Evolutionary conservation across 1,140 invertebrate species (phyloP).

Genomic region (Rhagoletis pomonella): DNA sequence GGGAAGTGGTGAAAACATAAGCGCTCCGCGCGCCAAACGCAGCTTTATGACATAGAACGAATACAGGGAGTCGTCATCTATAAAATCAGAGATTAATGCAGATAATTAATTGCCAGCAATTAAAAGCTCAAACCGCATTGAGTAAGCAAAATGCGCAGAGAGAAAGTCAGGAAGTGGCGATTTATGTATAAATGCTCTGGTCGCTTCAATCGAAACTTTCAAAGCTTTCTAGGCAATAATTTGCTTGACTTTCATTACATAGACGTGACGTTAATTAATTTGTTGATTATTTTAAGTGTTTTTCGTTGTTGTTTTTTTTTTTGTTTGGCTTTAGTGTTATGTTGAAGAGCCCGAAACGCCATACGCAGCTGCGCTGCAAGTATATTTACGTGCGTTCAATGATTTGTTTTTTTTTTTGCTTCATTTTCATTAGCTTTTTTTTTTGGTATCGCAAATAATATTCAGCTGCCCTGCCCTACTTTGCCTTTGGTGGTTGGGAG

Average conservation of each 20-base stretch:
- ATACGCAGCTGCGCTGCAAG: neutral
- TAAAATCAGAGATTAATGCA: constrained; percentile 30
- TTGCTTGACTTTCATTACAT: constrained; percentile 37
- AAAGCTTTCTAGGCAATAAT: neutral
- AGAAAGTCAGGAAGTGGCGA: neutral
- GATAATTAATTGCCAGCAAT: constrained; percentile 43
- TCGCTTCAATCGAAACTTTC: constrained; percentile 21
- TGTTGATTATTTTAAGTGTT: constrained; percentile 45
- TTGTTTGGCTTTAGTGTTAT: neutral
- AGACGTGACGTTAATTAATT: constrained; percentile 42
- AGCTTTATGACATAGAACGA: neutral
- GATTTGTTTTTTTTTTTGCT: constrained; percentile 17
- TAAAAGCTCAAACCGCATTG: neutral
- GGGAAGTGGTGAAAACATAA: neutral
- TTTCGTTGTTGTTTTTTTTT: constrained; percentile 18
- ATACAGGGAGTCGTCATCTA: constrained; percentile 21
- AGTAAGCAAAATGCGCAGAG: neutral
- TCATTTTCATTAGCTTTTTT: neutral
- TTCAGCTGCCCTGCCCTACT: neutral
- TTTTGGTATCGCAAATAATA: neutral
- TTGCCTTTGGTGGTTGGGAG: neutral
- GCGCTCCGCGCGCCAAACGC: neutral
- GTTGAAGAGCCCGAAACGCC: neutral
- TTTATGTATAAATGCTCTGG: neutral
- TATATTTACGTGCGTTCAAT: neutral